phyloP scores from a whole-genome alignment of 2,888 invertebrate species.

The Oligia latruncula region DNA sequence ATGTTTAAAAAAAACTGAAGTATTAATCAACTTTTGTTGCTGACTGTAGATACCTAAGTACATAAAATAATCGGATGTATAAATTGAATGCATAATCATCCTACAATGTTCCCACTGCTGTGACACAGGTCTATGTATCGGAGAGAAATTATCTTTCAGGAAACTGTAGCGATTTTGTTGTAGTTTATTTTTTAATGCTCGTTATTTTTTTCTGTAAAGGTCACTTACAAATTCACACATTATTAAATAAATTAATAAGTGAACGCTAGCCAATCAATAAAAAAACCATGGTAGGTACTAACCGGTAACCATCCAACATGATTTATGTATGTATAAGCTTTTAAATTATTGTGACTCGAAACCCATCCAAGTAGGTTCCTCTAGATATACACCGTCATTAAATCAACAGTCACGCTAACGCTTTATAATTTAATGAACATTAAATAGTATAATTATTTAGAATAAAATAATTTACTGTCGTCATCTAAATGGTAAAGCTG shows the following conservation, averaged over 20 bases:
- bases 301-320: neutral
- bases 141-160: neutral
- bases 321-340: neutral
- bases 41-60: too few species aligned
- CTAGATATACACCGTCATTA: neutral
- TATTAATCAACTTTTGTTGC: too few species aligned
- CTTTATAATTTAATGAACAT: neutral
- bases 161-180: neutral
- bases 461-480: slow-evolving; percentile 8
- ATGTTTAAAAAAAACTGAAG: too few species aligned
- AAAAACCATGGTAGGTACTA: neutral
- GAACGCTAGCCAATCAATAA: neutral
- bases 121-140: neutral
- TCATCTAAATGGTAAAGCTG: neutral
- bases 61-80: too few species aligned
- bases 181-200: neutral
- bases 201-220: neutral
- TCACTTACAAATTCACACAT: neutral
- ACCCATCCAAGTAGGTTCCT: neutral
- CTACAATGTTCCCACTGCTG: neutral
- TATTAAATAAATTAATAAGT: neutral
- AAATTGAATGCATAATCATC: too few species aligned
- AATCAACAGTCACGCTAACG: neutral
- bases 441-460: neutral
- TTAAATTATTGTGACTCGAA: neutral